These are phyloP conservation scores for Dynastes maya DNA, from an alignment of 2,888 invertebrate species.

Conservation along the genomic window DNA sequence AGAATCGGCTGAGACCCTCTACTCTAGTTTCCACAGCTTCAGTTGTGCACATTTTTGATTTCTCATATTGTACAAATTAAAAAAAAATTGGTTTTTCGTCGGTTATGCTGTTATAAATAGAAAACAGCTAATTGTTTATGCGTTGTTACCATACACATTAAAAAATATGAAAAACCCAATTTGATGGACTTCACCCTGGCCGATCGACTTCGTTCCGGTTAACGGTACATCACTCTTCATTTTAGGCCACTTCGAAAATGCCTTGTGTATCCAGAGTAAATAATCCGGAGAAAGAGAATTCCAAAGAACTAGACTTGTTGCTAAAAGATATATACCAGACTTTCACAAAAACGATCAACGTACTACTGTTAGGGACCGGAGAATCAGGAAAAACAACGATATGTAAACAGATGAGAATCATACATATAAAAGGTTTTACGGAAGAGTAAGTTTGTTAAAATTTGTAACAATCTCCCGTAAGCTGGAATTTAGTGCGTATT, in stretches of 20 bases:
- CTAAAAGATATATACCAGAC: constrained; percentile 57
- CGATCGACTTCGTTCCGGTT: no score
- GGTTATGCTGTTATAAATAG: no score
- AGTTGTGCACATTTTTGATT: no score
- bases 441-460: constrained; percentile 74
- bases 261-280: constrained; percentile 21
- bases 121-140: no score
- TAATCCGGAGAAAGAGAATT: constrained; percentile 39
- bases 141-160: no score
- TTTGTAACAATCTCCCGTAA: neutral
- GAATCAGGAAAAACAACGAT: constrained; percentile 91
- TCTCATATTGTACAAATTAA: no score
- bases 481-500: neutral
- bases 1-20: no score
- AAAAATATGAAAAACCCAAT: no score
- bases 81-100: no score
- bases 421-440: constrained; percentile 85
- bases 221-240: neutral
- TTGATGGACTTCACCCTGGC: no score
- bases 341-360: constrained; percentile 71
- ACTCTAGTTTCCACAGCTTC: no score
- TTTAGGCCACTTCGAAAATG: constrained; percentile 1
- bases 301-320: constrained; percentile 55
- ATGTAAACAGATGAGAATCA: constrained; percentile 89
- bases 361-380: constrained; percentile 80